phyloP scores from a whole-genome alignment of 2,888 invertebrate genomes.

The Abscondita cerata region DNA sequence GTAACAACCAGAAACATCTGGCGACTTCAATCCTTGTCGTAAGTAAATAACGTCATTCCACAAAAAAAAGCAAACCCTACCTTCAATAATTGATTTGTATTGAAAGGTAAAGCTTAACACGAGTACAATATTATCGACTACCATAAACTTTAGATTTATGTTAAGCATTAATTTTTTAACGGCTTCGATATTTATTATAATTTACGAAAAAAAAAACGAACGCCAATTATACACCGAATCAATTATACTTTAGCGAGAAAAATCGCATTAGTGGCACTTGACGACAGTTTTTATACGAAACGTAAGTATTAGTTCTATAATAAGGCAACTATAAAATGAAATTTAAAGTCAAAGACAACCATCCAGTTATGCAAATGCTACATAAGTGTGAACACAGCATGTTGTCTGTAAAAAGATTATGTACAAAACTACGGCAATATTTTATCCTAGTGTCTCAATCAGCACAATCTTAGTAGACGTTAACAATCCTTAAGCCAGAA shows the following conservation, averaged over 20 bases:
- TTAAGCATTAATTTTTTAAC: no score
- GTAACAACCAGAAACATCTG: slow-evolving; percentile 40
- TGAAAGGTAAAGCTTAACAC: no score
- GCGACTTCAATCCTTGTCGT: slow-evolving; percentile 16
- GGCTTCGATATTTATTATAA: no score
- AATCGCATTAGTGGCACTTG: no score
- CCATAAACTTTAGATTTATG: no score
- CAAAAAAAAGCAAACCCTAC: not conserved
- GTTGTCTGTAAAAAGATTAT: slow-evolving; percentile 47
- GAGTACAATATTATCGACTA: no score
- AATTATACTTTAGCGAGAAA: no score
- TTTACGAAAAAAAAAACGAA: no score
- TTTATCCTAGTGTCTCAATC: slow-evolving; percentile 49
- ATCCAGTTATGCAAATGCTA: slow-evolving; percentile 48
- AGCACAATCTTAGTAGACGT: slow-evolving; percentile 27
- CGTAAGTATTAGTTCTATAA: not conserved
- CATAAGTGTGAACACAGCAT: slow-evolving; percentile 47
- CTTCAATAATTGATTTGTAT: no score
- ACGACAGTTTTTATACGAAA: no score
- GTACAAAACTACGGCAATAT: slow-evolving; percentile 46
- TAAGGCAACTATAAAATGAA: slow-evolving; percentile 5
- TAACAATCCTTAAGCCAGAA: slow-evolving; percentile 27
- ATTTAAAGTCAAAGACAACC: slow-evolving; percentile 34
- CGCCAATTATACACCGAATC: no score
- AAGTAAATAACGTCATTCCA: slow-evolving; percentile 14